These are phyloP conservation scores for Cylindroiulus punctatus DNA, from an alignment of 2,888 invertebrate species.

Conservation along the genomic window DNA sequence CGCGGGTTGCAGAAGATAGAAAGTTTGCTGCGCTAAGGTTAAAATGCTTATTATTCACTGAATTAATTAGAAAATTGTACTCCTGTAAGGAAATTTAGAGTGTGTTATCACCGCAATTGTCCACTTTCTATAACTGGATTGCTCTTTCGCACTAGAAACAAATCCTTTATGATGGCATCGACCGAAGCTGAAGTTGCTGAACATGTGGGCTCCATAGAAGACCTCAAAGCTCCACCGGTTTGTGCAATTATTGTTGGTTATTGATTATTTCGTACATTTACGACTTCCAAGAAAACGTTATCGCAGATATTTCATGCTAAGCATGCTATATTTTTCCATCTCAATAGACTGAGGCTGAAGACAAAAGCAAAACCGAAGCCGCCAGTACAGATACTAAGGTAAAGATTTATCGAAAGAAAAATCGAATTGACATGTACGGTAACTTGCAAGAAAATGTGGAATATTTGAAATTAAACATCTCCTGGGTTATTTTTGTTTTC, in stretches of 20 bases:
- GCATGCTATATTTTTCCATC: not conserved
- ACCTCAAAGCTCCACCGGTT: not conserved
- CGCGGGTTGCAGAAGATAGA: conserved; percentile 32
- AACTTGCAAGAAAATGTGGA: too few relatives aligned
- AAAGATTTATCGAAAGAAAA: too few relatives aligned
- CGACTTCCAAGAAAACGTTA: not conserved
- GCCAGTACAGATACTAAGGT: too few relatives aligned
- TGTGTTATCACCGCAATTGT: not conserved
- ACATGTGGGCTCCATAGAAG: conserved; percentile 8
- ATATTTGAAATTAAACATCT: too few relatives aligned
- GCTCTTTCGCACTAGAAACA: not conserved
- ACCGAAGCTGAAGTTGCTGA: not conserved
- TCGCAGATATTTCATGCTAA: not conserved
- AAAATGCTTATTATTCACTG: conserved; percentile 1
- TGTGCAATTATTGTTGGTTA: not conserved
- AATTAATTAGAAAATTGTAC: not conserved
- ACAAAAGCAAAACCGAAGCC: too few relatives aligned
- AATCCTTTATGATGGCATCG: not conserved
- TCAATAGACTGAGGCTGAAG: too few relatives aligned
- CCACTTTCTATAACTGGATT: not conserved
- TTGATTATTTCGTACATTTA: not conserved
- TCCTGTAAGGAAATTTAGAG: not conserved
- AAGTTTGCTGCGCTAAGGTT: not conserved
- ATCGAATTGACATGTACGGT: too few relatives aligned
- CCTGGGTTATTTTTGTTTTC: too few relatives aligned